A percentile compares a stretch with the other conserved stretches of the same genome.
These are phyloP conservation scores for Glaucidium brasilianum DNA, from an alignment of 2,113 vertebrate species.

Conservation along the genomic window DNA sequence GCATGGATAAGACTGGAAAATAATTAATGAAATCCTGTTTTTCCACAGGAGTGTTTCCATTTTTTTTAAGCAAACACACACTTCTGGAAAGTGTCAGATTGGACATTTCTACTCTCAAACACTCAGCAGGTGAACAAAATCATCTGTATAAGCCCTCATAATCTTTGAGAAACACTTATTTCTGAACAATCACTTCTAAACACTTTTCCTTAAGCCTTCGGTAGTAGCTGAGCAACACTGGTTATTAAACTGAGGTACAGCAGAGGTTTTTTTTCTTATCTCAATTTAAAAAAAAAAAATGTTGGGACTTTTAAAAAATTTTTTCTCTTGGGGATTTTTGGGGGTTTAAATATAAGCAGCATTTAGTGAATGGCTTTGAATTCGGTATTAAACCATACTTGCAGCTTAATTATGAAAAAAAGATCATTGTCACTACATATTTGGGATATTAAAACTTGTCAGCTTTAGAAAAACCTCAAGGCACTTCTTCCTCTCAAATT, in stretches of 20 bases:
- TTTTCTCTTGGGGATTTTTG: background rate
- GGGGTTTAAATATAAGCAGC: background rate
- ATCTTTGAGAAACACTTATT: conserved; percentile 46
- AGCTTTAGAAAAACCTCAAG: conserved; percentile 35
- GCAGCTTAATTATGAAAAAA: conserved; percentile 18
- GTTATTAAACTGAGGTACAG: conserved; percentile 6
- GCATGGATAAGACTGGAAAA: background rate
- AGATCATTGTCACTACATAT: conserved; percentile 14
- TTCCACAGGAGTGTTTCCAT: background rate
- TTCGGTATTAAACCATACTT: background rate
- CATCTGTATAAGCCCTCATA: conserved; percentile 40
- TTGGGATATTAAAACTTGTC: conserved; percentile 36
- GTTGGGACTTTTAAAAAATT: background rate
- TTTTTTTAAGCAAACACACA: background rate
- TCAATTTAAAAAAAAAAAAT: background rate
- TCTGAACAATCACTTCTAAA: conserved; percentile 36
- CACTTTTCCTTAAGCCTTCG: background rate
- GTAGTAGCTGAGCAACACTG: background rate
- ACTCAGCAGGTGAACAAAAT: conserved; percentile 45
- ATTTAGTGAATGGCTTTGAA: background rate
- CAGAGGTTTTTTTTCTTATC: conserved; percentile 39
- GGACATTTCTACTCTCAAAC: background rate
- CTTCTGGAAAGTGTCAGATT: background rate
- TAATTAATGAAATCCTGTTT: background rate
- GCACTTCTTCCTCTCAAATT: conserved; percentile 20